A percentile compares a stretch with the other conserved stretches of the same genome.
phyloP scores from a whole-genome alignment of 2,888 invertebrate genomes.

The Latheticus oryzae region DNA sequence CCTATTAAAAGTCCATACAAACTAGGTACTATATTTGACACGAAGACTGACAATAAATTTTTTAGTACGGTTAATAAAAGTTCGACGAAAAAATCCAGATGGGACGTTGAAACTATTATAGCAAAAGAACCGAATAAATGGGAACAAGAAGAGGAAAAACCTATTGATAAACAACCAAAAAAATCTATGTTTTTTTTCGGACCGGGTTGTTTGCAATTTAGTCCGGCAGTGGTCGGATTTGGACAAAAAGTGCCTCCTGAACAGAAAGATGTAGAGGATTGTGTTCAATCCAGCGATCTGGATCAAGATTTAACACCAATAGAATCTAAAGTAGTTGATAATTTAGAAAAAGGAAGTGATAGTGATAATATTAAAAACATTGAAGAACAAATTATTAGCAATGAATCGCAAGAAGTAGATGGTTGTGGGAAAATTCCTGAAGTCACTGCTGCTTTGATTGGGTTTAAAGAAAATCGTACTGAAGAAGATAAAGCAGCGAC shows the following conservation, averaged over 20 bases:
- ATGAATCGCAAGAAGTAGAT: constrained; percentile 32
- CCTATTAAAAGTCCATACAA: constrained; percentile 50
- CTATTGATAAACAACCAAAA: no score
- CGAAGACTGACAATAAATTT: constrained; percentile 55
- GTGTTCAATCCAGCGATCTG: constrained; percentile 6
- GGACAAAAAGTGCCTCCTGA: constrained; percentile 42
- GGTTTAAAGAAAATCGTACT: not conserved
- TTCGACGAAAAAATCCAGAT: constrained; percentile 63
- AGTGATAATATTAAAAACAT: no score
- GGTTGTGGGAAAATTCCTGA: constrained; percentile 33
- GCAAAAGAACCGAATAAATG: constrained; percentile 35
- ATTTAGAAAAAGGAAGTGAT: no score
- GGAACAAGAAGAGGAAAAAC: constrained; percentile 51
- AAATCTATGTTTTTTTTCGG: constrained; percentile 66
- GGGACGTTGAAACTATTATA: constrained; percentile 63
- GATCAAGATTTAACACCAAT: not conserved
- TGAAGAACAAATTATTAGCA: no score
- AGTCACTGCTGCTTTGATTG: constrained; percentile 15
- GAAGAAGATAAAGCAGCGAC: constrained; percentile 19
- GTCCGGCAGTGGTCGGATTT: constrained; percentile 44
- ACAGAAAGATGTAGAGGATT: constrained; percentile 15
- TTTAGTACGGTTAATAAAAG: constrained; percentile 38
- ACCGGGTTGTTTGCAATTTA: constrained; percentile 65
- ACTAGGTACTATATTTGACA: constrained; percentile 56
- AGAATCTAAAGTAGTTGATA: not conserved